Evolutionary conservation across 2,888 invertebrate genomes (phyloP), one percentile per base, ranked within the genome.

Genomic region (Andrena minutula): DNA sequence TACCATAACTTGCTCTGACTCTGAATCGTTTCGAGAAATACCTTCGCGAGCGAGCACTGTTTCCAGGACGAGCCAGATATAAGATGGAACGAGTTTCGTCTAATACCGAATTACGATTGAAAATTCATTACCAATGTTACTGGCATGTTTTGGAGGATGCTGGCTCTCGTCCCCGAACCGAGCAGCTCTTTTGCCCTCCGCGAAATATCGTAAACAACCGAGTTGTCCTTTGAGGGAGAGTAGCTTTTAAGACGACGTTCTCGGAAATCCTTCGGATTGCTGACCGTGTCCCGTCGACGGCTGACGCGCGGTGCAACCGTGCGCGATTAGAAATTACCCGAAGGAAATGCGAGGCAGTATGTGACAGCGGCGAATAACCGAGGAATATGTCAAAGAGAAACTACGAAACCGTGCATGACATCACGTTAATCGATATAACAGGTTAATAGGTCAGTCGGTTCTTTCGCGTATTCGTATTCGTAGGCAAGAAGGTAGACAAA

Each of bases 371-470:
- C 7, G 30, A 51, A 74, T 56, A 58, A 58, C 51, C 26, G 32
- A 68, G 28, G 79, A 83, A 83, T 83, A 75, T 78, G 83, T 84
- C 72, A 73, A 56, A 83, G 64, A 60, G 58, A 72, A 73, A 73
- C 68, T 53, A 60, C n/a, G 72, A 65, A 68, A 65, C 49, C 49
- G 23, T 75, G 53, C 51, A 53, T 75, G 79, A 73, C 75, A 83
- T 66, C 63, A 68, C 30, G 56, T 75, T 75, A 79, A 83, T 79
- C 69, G 75, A 79, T 75, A 70, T 32, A 82, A 83, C 68, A 53
- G 75, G 79, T 83, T 83, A 83, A 84, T 83, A 83, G 79, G 79
- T 83, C 72, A 83, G 56, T 79, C 60, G 41, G 58, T 61, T 79
- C 56, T 73, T 26, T 73, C 26, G 35, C 16, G 58, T 30, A 75